A percentile compares a stretch with the other conserved stretches of the same genome.
Conservation (phyloP, 2,888 invertebrate species). For the Digitonthophagus gazella region DNA sequence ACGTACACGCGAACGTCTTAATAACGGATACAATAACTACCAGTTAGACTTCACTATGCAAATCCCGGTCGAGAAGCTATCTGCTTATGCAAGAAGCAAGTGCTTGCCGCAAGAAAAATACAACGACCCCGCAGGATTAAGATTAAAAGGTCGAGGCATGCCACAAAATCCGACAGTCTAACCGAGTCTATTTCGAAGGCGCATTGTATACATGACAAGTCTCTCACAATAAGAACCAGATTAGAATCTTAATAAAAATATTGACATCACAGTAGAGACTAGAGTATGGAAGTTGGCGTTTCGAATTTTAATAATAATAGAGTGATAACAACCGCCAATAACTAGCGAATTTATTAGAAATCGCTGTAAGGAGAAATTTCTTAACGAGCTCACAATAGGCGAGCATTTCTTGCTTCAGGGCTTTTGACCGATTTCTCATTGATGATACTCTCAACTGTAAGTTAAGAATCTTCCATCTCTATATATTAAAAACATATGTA, state of each 20-base stretch:
- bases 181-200: not conserved
- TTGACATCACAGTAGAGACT: constrained; percentile 1
- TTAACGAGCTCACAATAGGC: not conserved
- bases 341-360: not conserved
- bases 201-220: constrained; percentile 5
- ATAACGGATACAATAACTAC: not conserved
- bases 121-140: not conserved
- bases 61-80: not conserved
- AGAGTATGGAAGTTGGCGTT: not conserved
- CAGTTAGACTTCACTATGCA: not conserved
- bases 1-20: not conserved
- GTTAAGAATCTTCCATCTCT: too few species aligned
- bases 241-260: constrained; percentile 7
- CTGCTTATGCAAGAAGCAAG: not conserved
- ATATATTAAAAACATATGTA: too few species aligned
- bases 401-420: not conserved
- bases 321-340: not conserved
- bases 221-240: constrained; percentile 8
- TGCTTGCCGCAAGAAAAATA: not conserved
- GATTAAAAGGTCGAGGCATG: not conserved
- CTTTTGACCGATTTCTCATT: not conserved
- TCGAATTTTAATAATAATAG: not conserved
- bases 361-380: not conserved
- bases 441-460: not conserved
- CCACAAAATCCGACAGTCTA: not conserved